Conservation (phyloP, 2,797 vertebrate genomes). For the Hippocampus kuda region DNA sequence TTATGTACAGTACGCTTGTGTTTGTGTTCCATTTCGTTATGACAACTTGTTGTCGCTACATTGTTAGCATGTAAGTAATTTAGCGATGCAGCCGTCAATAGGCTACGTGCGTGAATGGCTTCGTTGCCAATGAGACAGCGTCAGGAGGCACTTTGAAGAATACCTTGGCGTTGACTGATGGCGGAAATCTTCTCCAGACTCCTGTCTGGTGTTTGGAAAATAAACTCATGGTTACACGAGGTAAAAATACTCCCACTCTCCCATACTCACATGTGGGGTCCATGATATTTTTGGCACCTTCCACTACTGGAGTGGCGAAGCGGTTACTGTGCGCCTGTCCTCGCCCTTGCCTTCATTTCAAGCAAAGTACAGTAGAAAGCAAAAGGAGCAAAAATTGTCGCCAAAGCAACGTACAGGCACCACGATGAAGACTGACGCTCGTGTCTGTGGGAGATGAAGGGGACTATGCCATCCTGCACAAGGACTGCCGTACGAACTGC, state of each 20-base stretch:
- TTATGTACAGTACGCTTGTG: background rate
- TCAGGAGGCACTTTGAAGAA: background rate
- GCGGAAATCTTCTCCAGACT: slow-evolving; percentile 6
- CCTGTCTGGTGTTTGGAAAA: slow-evolving; percentile 27
- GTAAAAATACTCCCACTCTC: slow-evolving; percentile 65
- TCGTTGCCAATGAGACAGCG: slow-evolving; percentile 35
- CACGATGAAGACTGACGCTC: slow-evolving; percentile 58
- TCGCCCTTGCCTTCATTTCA: slow-evolving; percentile 8
- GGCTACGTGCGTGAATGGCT: slow-evolving; percentile 9
- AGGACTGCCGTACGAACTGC: slow-evolving; percentile 33
- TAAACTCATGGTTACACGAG: slow-evolving; percentile 52
- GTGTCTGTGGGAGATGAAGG: slow-evolving; percentile 48
- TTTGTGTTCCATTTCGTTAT: background rate
- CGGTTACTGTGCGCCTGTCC: slow-evolving; percentile 46
- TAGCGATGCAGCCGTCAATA: background rate
- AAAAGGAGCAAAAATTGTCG: background rate
- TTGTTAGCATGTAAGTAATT: background rate
- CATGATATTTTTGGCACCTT: slow-evolving; percentile 63
- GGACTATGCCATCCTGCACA: slow-evolving; percentile 19
- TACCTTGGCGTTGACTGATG: background rate
- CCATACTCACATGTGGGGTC: slow-evolving; percentile 50
- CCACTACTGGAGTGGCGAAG: slow-evolving; percentile 35
- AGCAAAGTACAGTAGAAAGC: background rate
- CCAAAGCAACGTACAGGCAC: background rate
- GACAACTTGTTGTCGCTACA: background rate